These are phyloP conservation scores for Eremobia ochroleuca DNA, from an alignment of 2,888 invertebrate genomes.

Conservation along the genomic window DNA sequence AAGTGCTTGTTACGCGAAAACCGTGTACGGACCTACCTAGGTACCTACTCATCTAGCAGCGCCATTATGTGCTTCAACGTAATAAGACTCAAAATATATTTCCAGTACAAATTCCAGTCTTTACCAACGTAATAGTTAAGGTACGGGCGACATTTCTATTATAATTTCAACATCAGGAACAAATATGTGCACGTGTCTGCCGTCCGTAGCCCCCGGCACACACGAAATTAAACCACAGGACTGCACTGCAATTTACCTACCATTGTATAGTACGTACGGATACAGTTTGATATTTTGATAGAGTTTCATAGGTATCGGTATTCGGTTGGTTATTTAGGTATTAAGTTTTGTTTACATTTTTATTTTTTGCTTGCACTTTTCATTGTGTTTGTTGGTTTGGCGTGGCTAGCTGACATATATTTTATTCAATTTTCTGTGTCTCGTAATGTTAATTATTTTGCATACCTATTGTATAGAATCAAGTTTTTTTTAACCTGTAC, in stretches of 20 bases:
- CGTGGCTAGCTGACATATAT: too few species aligned
- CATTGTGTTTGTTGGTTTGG: background rate
- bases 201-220: conserved; percentile 66
- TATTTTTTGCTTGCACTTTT: background rate
- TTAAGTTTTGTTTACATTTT: background rate
- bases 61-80: conserved; percentile 11
- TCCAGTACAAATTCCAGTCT: conserved; percentile 30
- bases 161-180: conserved; percentile 57
- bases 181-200: conserved; percentile 61
- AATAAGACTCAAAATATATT: conserved; percentile 32
- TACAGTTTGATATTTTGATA: conserved; percentile 51
- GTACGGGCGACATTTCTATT: conserved; percentile 58
- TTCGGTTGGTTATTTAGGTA: background rate
- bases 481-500: background rate
- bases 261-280: conserved; percentile 36
- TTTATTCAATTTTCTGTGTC: too few species aligned
- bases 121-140: conserved; percentile 41
- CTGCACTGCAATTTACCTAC: conserved; percentile 67
- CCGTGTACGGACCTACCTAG: background rate
- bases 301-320: conserved; percentile 21
- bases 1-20: conserved; percentile 23
- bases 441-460: too few species aligned
- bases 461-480: background rate
- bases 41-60: background rate
- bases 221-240: conserved; percentile 71